phyloP scores from a whole-genome alignment of 1,140 invertebrate species.

The Pseudomyrmex cubaensis region DNA sequence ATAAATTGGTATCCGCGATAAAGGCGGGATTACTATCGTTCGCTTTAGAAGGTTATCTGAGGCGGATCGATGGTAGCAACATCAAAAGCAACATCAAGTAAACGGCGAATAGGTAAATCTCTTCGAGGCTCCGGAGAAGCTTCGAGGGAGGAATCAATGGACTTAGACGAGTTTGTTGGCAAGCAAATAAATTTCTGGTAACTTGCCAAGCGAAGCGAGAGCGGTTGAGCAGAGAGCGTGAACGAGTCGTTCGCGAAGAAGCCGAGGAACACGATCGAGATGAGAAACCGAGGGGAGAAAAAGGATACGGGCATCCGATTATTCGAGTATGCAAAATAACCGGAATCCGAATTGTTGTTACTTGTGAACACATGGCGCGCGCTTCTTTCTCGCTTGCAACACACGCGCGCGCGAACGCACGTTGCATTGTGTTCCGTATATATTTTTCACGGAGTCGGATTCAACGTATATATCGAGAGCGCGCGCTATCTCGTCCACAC shows the following conservation, averaged over 20 bases:
- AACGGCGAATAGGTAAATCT: conserved; percentile 68
- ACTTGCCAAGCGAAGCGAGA: conserved; percentile 64
- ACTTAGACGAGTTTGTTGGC: conserved; percentile 69
- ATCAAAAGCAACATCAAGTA: conserved; percentile 63
- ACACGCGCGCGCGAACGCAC: background rate
- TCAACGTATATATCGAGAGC: conserved; percentile 21
- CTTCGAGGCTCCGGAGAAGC: conserved; percentile 48
- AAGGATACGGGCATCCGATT: conserved; percentile 63
- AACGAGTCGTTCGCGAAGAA: conserved; percentile 9
- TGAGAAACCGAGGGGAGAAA: conserved; percentile 3
- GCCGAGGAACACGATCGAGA: background rate
- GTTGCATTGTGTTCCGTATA: conserved; percentile 12
- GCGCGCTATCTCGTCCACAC: conserved; percentile 21
- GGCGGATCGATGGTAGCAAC: conserved; percentile 62
- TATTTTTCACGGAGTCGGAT: conserved; percentile 29
- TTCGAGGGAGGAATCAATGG: conserved; percentile 65
- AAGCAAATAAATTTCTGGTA: conserved; percentile 75
- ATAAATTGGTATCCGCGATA: conserved; percentile 31
- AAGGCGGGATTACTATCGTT: conserved; percentile 39
- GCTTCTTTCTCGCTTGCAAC: conserved; percentile 18
- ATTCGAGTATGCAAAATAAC: conserved; percentile 76
- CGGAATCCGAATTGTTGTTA: conserved; percentile 72
- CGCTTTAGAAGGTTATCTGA: conserved; percentile 46
- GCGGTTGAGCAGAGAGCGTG: conserved; percentile 27
- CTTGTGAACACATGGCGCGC: conserved; percentile 11